Percentiles rank a stretch among this genome's conserved stretches.
These are phyloP conservation scores for Ginglymostoma cirratum DNA, from an alignment of 2,113 vertebrate genomes.

Conservation along the genomic window DNA sequence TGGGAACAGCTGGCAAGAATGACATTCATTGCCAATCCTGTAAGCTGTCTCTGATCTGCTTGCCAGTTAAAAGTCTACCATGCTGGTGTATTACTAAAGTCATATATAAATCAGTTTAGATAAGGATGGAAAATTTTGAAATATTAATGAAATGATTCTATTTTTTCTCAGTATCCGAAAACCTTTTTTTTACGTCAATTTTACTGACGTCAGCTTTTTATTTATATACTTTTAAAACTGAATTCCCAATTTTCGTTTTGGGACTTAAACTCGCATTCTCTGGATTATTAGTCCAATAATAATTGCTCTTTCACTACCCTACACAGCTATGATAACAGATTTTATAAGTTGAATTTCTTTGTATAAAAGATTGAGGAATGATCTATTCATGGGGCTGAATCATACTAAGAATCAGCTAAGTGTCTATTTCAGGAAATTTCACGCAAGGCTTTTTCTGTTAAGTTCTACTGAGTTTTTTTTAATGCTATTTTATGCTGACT, in stretches of 20 bases:
- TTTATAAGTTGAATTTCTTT: neutral
- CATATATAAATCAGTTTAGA: neutral
- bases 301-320: neutral
- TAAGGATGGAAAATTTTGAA: neutral
- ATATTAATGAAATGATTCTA: neutral
- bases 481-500: no score
- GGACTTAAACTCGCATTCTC: no score
- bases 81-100: neutral
- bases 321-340: neutral
- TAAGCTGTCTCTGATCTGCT: neutral
- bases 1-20: no score
- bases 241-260: neutral
- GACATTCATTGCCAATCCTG: neutral
- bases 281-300: no score
- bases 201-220: neutral
- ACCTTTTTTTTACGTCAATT: no score
- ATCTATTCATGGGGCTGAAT: neutral
- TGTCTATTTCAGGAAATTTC: no score
- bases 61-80: neutral
- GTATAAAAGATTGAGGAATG: neutral
- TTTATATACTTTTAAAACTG: neutral
- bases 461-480: no score
- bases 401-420: no score
- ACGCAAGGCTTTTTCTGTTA: no score
- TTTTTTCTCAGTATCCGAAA: neutral